Percentiles rank a stretch among this genome's conserved stretches.
These are phyloP conservation scores for Xylocampa areola DNA, from an alignment of 2,888 invertebrate species.

Conservation along the genomic window DNA sequence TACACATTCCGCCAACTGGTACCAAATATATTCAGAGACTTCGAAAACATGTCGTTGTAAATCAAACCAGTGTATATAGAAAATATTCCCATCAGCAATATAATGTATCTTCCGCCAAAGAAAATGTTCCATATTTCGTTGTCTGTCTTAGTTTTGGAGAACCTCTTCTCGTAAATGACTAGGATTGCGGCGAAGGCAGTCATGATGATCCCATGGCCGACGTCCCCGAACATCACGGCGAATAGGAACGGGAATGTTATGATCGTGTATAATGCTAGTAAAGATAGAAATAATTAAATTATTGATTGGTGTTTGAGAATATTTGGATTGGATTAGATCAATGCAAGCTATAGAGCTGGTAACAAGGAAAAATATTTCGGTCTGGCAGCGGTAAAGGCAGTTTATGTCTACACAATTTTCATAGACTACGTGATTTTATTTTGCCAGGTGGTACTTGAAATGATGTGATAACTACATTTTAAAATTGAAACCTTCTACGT, in stretches of 20 bases:
- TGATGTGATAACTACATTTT: too few relatives aligned
- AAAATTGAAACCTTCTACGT: too few relatives aligned
- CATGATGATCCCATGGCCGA: conserved; percentile 93
- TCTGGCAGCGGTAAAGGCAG: too few relatives aligned
- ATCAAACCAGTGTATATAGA: conserved; percentile 93
- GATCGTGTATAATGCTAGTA: conserved; percentile 92
- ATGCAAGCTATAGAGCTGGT: too few relatives aligned
- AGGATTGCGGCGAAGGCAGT: conserved; percentile 91
- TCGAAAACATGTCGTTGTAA: conserved; percentile 93
- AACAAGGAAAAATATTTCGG: too few relatives aligned
- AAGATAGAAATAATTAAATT: conserved; percentile 10
- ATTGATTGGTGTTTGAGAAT: too few relatives aligned
- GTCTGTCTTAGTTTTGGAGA: conserved; percentile 85
- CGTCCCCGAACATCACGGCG: conserved; percentile 94
- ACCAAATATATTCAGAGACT: conserved; percentile 92
- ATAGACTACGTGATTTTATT: too few relatives aligned
- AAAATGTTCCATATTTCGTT: conserved; percentile 93
- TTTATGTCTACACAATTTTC: too few relatives aligned
- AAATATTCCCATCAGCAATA: conserved; percentile 93
- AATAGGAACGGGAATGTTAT: conserved; percentile 94
- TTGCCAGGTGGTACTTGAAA: too few relatives aligned
- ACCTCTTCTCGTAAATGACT: conserved; percentile 91
- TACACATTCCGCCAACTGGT: conserved; percentile 90
- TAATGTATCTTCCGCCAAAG: conserved; percentile 93
- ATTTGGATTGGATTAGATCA: too few relatives aligned